Percentiles rank a stretch among this genome's conserved stretches.
phyloP scores from a whole-genome alignment of 2,888 invertebrate species.

The Aleiodes testaceus region DNA sequence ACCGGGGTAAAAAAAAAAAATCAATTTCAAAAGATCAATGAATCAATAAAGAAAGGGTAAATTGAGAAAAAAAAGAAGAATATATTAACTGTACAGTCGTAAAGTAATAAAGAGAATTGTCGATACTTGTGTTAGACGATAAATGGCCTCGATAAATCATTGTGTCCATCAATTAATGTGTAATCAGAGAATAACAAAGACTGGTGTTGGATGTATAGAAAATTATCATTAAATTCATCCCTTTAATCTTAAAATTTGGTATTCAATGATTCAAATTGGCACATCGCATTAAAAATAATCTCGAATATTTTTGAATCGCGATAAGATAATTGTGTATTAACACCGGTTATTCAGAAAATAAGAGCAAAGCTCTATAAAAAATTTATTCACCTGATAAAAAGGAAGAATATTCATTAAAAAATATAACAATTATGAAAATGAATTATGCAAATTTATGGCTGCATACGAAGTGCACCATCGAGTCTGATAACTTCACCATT shows the following conservation, averaged over 20 bases:
- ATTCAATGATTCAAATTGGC: no score
- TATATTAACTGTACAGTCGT: conserved; percentile 65
- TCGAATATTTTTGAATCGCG: no score
- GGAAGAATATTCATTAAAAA: conserved; percentile 15
- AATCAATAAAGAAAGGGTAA: conserved; percentile 28
- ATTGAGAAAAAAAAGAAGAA: conserved; percentile 46
- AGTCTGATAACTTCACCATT: conserved; percentile 78
- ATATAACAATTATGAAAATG: neutral
- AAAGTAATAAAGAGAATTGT: conserved; percentile 66
- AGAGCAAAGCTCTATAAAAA: conserved; percentile 3
- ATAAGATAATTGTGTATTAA: no score
- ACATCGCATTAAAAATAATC: no score
- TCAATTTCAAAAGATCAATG: conserved; percentile 52
- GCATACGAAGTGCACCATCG: conserved; percentile 77
- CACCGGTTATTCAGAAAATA: conserved; percentile 22
- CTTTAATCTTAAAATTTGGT: neutral
- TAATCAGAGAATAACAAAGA: conserved; percentile 68
- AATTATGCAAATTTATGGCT: conserved; percentile 67
- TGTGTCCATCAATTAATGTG: conserved; percentile 45
- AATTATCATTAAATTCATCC: conserved; percentile 25
- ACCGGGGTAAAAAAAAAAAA: neutral
- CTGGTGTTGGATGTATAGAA: conserved; percentile 68
- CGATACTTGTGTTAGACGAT: conserved; percentile 63
- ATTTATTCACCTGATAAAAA: conserved; percentile 1
- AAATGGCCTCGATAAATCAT: conserved; percentile 41